Percentiles rank a stretch among this genome's conserved stretches.
Conservation (phyloP, 2,797 vertebrate genomes). For the Calcarius lapponicus region DNA sequence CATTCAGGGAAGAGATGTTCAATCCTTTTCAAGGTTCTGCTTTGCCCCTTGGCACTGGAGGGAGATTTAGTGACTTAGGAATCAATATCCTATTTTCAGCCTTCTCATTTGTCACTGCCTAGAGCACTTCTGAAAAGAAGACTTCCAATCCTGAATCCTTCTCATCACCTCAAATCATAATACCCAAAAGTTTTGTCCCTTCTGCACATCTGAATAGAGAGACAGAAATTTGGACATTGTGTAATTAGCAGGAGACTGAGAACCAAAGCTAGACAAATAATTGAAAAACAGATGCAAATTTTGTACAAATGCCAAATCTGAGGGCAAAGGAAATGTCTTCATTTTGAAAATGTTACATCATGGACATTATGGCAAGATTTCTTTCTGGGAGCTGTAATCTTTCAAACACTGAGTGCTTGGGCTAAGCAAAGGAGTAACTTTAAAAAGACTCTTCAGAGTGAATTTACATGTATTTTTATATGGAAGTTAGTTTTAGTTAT, state of each 20-base stretch:
- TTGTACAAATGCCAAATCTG: neutral
- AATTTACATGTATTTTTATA: neutral
- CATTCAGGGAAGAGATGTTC: neutral
- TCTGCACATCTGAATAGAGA: neutral
- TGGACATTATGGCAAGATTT: neutral
- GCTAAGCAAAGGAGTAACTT: neutral
- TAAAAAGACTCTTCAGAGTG: neutral
- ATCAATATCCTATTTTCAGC: neutral
- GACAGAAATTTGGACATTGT: neutral
- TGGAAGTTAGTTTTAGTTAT: neutral
- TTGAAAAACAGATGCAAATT: neutral
- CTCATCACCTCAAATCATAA: neutral
- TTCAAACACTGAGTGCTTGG: neutral
- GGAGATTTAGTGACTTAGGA: neutral
- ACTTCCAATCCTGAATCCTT: neutral
- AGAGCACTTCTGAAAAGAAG: neutral
- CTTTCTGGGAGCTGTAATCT: neutral
- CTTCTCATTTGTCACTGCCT: neutral
- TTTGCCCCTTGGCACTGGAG: neutral
- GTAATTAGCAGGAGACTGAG: neutral
- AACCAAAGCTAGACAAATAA: neutral
- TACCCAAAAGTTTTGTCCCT: neutral
- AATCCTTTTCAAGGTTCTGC: neutral
- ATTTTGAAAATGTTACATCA: neutral
- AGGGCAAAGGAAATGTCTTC: neutral